These are phyloP conservation scores for Macroteleia sp. DNA, from an alignment of 2,888 invertebrate species.

Conservation along the genomic window DNA sequence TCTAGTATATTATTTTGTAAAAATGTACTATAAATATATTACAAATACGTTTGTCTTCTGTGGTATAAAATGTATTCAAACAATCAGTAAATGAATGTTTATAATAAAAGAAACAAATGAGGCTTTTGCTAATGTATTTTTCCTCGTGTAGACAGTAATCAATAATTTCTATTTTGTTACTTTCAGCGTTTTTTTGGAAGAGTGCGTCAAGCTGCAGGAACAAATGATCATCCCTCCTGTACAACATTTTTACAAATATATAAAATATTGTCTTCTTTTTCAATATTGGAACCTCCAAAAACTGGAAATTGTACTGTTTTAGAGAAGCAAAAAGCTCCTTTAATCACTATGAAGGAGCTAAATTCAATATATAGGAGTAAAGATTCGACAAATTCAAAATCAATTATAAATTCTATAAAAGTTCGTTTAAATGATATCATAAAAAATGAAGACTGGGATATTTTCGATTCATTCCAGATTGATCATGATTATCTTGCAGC, in stretches of 20 bases:
- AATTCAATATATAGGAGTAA: constrained; percentile 12
- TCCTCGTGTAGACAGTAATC: too few relatives aligned
- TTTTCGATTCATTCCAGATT: background rate
- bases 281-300: background rate
- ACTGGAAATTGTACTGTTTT: constrained; percentile 5
- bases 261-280: background rate
- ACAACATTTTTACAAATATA: background rate
- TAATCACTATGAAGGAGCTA: background rate
- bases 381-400: constrained; percentile 4
- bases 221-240: constrained; percentile 2
- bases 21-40: too few relatives aligned
- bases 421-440: constrained; percentile 3
- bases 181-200: too few relatives aligned
- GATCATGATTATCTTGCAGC: background rate
- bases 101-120: too few relatives aligned
- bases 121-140: too few relatives aligned
- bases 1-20: too few relatives aligned
- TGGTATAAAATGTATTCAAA: too few relatives aligned
- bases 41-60: too few relatives aligned
- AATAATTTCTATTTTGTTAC: too few relatives aligned
- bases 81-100: too few relatives aligned
- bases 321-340: background rate
- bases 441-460: constrained; percentile 3
- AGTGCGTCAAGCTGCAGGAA: background rate
- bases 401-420: constrained; percentile 1